Evolutionary conservation across 2,888 invertebrate genomes (phyloP).

Genomic region (Standfussiana lucernea): DNA sequence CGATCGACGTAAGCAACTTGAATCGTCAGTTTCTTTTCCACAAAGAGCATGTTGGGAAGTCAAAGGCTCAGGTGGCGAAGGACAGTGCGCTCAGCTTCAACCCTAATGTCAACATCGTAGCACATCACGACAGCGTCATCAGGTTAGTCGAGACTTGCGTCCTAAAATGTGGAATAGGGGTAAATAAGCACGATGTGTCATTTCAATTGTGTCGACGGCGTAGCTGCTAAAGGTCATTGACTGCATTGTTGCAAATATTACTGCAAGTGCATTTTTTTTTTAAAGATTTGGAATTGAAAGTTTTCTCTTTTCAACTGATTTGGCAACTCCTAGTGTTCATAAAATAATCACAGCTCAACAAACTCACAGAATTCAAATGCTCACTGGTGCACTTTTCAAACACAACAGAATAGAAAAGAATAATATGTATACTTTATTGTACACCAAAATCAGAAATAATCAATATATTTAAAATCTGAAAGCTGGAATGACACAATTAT

Average conservation of each 20-base stretch:
- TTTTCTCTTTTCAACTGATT: no score
- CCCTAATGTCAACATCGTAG: slow-evolving; percentile 96
- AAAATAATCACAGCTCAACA: no score
- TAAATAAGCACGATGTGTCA: slow-evolving; percentile 36
- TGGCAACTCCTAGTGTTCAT: no score
- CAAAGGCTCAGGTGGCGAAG: slow-evolving; percentile 97
- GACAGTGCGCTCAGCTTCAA: slow-evolving; percentile 97
- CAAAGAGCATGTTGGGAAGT: slow-evolving; percentile 99
- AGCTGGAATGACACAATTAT: no score
- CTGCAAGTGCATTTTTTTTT: slow-evolving; percentile 12
- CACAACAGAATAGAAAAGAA: no score
- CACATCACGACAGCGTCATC: slow-evolving; percentile 98
- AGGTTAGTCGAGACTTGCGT: slow-evolving; percentile 90
- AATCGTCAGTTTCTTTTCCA: slow-evolving; percentile 99
- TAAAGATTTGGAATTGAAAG: not conserved
- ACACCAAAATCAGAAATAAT: no score
- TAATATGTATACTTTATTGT: no score
- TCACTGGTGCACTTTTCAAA: no score
- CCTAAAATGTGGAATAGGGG: slow-evolving; percentile 2
- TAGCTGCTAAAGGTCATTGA: slow-evolving; percentile 48
- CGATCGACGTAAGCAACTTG: slow-evolving; percentile 99
- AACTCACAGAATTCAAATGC: no score
- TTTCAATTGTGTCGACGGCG: slow-evolving; percentile 14
- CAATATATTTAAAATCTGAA: no score
- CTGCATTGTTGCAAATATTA: slow-evolving; percentile 30